Conservation (phyloP, 2,797 vertebrate genomes). For the Nyctibius grandis region DNA sequence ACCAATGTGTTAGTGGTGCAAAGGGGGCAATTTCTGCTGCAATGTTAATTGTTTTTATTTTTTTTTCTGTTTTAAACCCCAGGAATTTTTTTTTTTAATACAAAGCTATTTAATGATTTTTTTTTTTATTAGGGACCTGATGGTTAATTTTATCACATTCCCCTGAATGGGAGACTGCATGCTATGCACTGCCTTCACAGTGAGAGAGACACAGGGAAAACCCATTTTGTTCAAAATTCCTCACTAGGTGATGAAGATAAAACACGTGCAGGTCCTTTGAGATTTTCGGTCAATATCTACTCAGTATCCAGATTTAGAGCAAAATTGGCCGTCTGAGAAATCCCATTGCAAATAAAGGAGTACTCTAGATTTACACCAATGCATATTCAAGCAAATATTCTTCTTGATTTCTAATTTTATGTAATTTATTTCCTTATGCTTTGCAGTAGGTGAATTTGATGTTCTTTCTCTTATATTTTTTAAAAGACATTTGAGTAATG, state of each 20-base stretch:
- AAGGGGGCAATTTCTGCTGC: neutral
- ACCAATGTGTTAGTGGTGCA: neutral
- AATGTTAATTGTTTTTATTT: neutral
- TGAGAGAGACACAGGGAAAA: neutral
- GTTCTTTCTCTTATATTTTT: neutral
- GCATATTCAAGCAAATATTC: neutral
- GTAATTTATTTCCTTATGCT: neutral
- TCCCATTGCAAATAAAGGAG: neutral
- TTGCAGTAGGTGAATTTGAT: neutral
- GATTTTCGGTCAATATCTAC: neutral
- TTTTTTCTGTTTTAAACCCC: neutral
- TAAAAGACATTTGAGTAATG: neutral
- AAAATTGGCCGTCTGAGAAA: neutral
- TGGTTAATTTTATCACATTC: neutral
- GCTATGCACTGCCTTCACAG: neutral
- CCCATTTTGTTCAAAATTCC: neutral
- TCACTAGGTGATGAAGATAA: neutral
- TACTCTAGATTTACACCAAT: neutral
- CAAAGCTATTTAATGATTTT: neutral
- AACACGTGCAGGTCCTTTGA: neutral
- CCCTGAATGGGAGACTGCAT: neutral
- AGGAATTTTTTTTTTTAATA: neutral
- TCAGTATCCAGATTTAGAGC: neutral
- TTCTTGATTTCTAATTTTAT: neutral
- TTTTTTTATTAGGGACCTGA: neutral